Evolutionary conservation across 2,888 invertebrate species (phyloP).

Genomic region (Erannis defoliaria): DNA sequence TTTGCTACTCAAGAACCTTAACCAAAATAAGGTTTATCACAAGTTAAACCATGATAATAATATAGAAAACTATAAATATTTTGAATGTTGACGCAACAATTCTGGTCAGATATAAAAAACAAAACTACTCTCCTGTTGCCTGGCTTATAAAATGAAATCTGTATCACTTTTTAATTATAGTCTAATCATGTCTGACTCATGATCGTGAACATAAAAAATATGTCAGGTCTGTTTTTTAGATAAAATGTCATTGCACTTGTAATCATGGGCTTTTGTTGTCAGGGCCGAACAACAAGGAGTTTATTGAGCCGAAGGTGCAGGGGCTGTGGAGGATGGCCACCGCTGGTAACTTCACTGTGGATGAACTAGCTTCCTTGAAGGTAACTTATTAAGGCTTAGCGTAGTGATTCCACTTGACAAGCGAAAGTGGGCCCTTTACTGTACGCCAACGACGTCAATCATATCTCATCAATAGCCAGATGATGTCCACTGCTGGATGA

Average conservation of each 20-base stretch:
- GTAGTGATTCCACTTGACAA: background rate
- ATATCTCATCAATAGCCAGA: too few species aligned
- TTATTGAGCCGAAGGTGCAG: conserved; percentile 96
- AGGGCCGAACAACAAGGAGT: conserved; percentile 93
- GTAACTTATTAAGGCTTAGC: conserved; percentile 71
- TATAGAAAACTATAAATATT: too few species aligned
- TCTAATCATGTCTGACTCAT: background rate
- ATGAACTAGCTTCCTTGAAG: conserved; percentile 94
- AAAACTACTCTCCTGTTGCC: too few species aligned
- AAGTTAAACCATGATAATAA: too few species aligned
- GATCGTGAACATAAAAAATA: conserved; percentile 6
- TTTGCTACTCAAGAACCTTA: too few species aligned
- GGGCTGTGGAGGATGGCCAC: conserved; percentile 94
- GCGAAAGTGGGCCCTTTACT: too few species aligned
- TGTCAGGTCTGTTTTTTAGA: conserved; percentile 13
- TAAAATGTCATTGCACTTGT: conserved; percentile 25
- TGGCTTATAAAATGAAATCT: background rate
- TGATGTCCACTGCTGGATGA: too few species aligned
- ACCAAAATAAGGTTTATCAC: too few species aligned
- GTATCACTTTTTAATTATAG: background rate
- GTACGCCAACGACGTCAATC: too few species aligned
- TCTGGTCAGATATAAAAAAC: too few species aligned
- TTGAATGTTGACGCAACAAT: too few species aligned
- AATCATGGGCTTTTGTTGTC: conserved; percentile 15
- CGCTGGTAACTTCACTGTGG: conserved; percentile 92